A percentile compares a stretch with the other conserved stretches of the same genome.
Evolutionary conservation across 2,113 vertebrate species (phyloP).

Genomic region (Choloepus hoffmanni): DNA sequence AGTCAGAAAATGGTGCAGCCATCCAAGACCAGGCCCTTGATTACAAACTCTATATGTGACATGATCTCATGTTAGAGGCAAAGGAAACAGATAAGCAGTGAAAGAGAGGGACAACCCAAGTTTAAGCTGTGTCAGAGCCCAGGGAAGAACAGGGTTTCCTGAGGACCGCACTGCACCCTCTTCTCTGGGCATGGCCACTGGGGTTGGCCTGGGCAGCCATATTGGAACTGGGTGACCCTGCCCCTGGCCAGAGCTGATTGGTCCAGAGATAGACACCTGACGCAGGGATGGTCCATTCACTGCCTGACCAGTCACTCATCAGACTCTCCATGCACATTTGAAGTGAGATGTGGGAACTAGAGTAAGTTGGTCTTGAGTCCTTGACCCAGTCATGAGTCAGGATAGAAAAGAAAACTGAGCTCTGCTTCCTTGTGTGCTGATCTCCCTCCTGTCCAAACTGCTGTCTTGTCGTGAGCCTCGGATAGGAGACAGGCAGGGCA

Average conservation of each 20-base stretch:
- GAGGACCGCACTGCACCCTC: not conserved
- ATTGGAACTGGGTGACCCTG: not conserved
- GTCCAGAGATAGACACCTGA: not conserved
- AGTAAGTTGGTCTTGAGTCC: not conserved
- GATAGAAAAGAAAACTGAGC: slow-evolving; percentile 34
- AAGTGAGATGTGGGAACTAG: slow-evolving; percentile 28
- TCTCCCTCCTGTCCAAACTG: not conserved
- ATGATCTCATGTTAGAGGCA: not conserved
- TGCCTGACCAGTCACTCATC: not conserved
- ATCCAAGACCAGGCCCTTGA: not conserved
- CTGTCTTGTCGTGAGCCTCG: not conserved
- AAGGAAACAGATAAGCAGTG: not conserved
- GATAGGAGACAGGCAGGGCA: not conserved
- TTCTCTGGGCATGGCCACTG: not conserved
- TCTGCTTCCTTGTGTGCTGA: not conserved
- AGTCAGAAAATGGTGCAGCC: not conserved
- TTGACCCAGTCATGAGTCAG: slow-evolving; percentile 45
- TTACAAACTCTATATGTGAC: not conserved
- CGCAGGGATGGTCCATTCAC: not conserved
- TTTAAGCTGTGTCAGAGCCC: not conserved
- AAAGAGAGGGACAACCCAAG: slow-evolving; percentile 8
- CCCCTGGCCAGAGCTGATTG: not conserved
- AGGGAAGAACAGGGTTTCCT: slow-evolving; percentile 16
- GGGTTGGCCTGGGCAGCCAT: not conserved
- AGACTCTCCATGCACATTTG: not conserved